phyloP scores from a whole-genome alignment of 2,797 vertebrate genomes.

The Huso huso region DNA sequence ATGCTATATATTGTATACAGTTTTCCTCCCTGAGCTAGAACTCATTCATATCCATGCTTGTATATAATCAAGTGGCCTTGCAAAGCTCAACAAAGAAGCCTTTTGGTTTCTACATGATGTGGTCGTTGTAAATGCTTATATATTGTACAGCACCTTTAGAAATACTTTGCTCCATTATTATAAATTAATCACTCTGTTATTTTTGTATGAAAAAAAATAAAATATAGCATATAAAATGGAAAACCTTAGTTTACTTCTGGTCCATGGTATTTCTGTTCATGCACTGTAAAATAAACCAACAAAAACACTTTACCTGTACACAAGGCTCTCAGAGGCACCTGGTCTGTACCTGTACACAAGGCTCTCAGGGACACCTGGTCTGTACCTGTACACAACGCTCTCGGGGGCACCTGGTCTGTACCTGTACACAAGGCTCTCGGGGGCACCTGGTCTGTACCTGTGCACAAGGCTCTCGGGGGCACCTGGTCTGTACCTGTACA shows the following conservation, averaged over 20 bases:
- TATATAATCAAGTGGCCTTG: conserved; percentile 80
- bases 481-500: no score
- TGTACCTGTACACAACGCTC: no score
- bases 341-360: no score
- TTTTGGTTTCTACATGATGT: conserved; percentile 67
- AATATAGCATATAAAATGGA: conserved; percentile 53
- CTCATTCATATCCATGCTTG: conserved; percentile 51
- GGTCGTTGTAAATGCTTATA: conserved; percentile 98
- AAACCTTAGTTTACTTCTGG: conserved; percentile 43
- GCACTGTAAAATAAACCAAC: conserved; percentile 57
- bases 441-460: no score
- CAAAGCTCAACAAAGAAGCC: conserved; percentile 64
- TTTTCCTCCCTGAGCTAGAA: no score
- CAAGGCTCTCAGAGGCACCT: no score
- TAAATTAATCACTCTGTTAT: conserved; percentile 91
- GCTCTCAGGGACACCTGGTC: no score
- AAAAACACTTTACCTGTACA: conserved; percentile 21
- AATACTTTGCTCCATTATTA: conserved; percentile 58
- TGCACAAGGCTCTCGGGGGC: no score
- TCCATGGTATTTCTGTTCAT: conserved; percentile 70
- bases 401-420: no score
- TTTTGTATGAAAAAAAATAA: conserved; percentile 91
- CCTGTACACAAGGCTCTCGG: no score
- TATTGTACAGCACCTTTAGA: conserved; percentile 99
- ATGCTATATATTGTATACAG: no score